phyloP scores from a whole-genome alignment of 1,140 invertebrate species.

The Halotydeus destructor region DNA sequence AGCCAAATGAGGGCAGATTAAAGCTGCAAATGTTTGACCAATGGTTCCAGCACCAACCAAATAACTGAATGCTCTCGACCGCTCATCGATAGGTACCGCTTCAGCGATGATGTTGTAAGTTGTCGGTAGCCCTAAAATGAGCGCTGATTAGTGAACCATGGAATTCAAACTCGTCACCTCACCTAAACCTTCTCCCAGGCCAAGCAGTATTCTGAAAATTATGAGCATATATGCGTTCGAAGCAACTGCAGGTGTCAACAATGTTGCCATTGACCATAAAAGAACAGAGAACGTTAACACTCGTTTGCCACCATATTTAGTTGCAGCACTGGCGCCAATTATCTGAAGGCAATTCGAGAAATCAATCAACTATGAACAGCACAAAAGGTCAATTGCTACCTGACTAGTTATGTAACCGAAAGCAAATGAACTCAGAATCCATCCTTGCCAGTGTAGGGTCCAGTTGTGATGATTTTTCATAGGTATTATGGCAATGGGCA shows the following conservation, averaged over 20 bases:
- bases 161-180: conserved; percentile 16
- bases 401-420: conserved; percentile 59
- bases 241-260: conserved; percentile 44
- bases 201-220: conserved; percentile 40
- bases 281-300: conserved; percentile 46
- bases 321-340: conserved; percentile 45
- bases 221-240: conserved; percentile 39
- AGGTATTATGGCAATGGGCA: conserved; percentile 54
- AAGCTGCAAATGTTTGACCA: conserved; percentile 50
- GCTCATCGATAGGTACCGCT: conserved; percentile 45
- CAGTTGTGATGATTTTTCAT: conserved; percentile 52
- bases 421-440: conserved; percentile 54
- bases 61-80: conserved; percentile 52
- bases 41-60: conserved; percentile 48
- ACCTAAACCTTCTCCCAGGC: conserved; percentile 54
- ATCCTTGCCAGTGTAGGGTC: conserved; percentile 49
- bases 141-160: conserved; percentile 7
- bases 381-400: conserved; percentile 23
- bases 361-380: conserved; percentile 12
- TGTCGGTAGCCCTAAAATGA: conserved; percentile 41
- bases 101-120: conserved; percentile 59
- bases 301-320: conserved; percentile 45
- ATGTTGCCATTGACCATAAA: conserved; percentile 50
- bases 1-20: conserved; percentile 39
- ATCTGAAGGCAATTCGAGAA: too few relatives aligned